Base-by-base conservation (phyloP, 2,797 vertebrate species). In the Molothrus aeneus region DNA sequence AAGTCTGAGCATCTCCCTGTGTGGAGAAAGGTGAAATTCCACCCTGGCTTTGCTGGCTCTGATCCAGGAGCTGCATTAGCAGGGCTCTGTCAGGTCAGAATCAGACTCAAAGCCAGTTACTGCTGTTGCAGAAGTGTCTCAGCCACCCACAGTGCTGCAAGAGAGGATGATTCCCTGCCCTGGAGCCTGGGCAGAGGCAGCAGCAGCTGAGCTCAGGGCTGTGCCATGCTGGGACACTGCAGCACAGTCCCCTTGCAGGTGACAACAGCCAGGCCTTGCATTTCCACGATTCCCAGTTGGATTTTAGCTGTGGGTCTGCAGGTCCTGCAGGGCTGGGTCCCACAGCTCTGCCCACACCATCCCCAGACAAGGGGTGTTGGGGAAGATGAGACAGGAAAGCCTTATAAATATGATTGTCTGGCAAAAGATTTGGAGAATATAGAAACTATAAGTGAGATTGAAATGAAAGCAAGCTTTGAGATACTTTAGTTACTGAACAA, bases 21-120 rank as follows among this genome's bases (percentile, higher is more conserved):
- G 17, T 53, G 60, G 42, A 73, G 64, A 86, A 79, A 66, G 83
- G 90, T 87, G 83, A 85, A 80, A 92, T 94, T 95, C 86, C 68
- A 93, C 24, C 68, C 47, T 0, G 0, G 34, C 40, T 90, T 51
- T 3, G 1, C 66, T 91, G 92, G 80, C 77, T 75, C 47, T 1
- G 0, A 14, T 20, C 86, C 94, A 93, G 13, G 25, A 95, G 72
- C 77, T 88, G 88, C 90, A 66, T 95, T 65, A 93, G 36, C 66
- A 69, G 65, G 80, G 61, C 45, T 87, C 26, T 57, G 75, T 45
- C 81, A 66, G 82, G 51, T 36, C 93, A 71, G 54, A 61, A 84
- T 71, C 45, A 48, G 57, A 68, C 87, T 81, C 82, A 70, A 51
- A 89, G 57, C 72, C 75, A 54, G 77, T n/a, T 56, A 4, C 43